These are phyloP conservation scores for Acanthococcus lagerstroemiae DNA, from an alignment of 2,888 invertebrate species.

Conservation along the genomic window DNA sequence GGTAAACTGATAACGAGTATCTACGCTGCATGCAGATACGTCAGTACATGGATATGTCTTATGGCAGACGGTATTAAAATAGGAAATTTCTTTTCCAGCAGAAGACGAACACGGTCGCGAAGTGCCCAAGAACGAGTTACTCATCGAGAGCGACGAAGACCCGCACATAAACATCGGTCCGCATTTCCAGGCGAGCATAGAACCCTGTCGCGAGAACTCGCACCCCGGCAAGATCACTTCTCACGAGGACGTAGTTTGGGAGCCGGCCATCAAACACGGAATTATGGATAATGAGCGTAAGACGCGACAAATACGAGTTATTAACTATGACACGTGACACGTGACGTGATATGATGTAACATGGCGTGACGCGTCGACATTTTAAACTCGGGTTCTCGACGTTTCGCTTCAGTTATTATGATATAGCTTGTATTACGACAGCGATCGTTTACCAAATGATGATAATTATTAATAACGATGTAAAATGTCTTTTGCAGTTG, in stretches of 20 bases:
- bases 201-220: slow-evolving; percentile 30
- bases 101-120: slow-evolving; percentile 32
- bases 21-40: no score
- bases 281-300: slow-evolving; percentile 66
- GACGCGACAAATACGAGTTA: not conserved
- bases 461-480: no score
- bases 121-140: slow-evolving; percentile 41
- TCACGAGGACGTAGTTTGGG: slow-evolving; percentile 69
- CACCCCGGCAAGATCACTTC: slow-evolving; percentile 19
- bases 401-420: slow-evolving; percentile 17
- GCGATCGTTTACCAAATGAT: not conserved
- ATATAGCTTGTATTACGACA: not conserved
- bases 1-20: no score
- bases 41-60: no score
- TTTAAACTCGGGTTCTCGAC: no score
- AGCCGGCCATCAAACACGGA: slow-evolving; percentile 63
- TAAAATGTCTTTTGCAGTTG: slow-evolving; percentile 51
- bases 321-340: no score
- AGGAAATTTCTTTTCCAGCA: not conserved
- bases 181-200: slow-evolving; percentile 57
- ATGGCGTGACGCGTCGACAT: no score
- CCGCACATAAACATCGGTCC: slow-evolving; percentile 80
- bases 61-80: not conserved
- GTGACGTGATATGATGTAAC: no score
- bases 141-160: slow-evolving; percentile 44